phyloP scores from a whole-genome alignment of 2,113 vertebrate genomes.

The Chamaea fasciata region DNA sequence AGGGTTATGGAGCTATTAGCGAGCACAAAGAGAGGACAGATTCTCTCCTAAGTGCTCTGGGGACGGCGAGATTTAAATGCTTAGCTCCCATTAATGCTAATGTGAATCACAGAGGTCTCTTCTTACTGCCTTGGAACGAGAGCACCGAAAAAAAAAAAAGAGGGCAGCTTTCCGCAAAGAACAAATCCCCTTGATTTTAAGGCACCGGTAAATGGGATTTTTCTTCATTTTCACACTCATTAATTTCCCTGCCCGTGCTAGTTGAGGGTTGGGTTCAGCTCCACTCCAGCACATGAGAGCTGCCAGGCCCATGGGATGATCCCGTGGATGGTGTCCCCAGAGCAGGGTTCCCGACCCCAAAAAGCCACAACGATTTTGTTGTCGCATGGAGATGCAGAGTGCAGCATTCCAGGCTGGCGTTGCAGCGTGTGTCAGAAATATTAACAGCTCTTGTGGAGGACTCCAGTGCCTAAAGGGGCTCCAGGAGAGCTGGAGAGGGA shows the following conservation, averaged over 20 bases:
- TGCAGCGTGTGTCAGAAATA: rapidly evolving
- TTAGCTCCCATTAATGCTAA: slow-evolving; percentile 7
- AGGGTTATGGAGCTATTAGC: background rate
- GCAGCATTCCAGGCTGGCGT: background rate
- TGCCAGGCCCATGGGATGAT: background rate
- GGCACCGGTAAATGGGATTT: background rate
- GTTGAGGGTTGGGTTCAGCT: background rate
- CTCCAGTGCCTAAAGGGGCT: background rate
- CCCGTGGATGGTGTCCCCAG: background rate
- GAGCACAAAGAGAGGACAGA: slow-evolving; percentile 5
- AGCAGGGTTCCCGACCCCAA: rapidly evolving
- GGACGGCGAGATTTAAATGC: slow-evolving; percentile 25
- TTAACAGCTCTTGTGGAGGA: background rate
- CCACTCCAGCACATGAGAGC: rapidly evolving
- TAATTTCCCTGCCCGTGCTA: background rate
- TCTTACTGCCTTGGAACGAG: background rate
- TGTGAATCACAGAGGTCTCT: background rate
- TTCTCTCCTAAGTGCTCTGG: slow-evolving; percentile 2
- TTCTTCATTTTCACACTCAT: background rate
- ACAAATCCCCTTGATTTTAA: background rate
- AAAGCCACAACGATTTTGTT: background rate
- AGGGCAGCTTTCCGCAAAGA: background rate
- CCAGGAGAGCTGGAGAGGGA: background rate
- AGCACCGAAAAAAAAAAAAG: background rate
- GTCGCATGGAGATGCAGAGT: background rate